Evolutionary conservation across 2,797 vertebrate genomes (phyloP).

Genomic region (Cirrhinus mrigala): DNA sequence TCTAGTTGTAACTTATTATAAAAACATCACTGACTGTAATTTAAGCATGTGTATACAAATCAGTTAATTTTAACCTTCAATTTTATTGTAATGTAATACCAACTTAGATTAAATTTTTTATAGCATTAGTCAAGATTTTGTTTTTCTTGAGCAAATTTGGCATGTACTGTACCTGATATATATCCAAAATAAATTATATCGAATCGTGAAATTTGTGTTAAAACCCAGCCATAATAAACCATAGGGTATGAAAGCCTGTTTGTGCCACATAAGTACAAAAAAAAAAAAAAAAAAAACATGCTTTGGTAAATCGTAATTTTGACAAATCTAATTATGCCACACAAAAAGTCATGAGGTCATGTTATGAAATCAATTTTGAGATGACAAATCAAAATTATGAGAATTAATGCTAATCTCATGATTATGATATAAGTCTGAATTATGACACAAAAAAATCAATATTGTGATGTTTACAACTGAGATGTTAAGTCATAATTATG

Average conservation of each 20-base stretch:
- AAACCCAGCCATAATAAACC: neutral
- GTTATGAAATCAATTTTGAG: neutral
- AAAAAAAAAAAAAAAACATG: neutral
- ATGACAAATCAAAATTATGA: neutral
- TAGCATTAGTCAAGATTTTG: no score
- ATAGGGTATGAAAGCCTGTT: neutral
- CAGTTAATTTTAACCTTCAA: no score
- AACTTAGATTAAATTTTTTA: no score
- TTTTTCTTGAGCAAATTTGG: no score
- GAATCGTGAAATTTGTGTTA: no score
- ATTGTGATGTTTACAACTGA: neutral
- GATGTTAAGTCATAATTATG: neutral
- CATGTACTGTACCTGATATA: no score
- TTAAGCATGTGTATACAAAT: no score
- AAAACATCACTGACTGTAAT: no score
- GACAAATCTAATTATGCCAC: neutral
- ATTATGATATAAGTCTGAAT: neutral
- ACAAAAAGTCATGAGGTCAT: neutral
- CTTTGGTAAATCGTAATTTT: neutral
- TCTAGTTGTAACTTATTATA: no score
- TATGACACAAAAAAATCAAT: neutral
- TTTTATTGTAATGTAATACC: no score
- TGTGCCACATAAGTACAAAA: neutral
- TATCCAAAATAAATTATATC: no score
- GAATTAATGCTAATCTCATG: neutral